Evolutionary conservation across 2,797 vertebrate genomes (phyloP).

Genomic region (Oryzias dopingdopingensis): DNA sequence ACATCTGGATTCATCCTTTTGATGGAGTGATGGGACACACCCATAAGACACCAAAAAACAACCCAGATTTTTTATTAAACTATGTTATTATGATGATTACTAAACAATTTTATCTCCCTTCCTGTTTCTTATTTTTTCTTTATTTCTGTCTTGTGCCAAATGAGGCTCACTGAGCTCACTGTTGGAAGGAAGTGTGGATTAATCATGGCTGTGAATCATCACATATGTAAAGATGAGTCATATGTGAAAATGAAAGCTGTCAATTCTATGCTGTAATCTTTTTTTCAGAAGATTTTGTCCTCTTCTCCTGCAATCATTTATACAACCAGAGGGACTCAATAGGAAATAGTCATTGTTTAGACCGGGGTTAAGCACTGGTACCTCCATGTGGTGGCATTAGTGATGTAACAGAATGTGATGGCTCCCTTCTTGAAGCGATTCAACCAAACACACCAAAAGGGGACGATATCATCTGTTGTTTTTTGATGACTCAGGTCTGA

Average conservation of each 20-base stretch:
- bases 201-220: constrained; percentile 56
- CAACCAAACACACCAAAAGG: constrained; percentile 5
- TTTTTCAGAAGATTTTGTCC: constrained; percentile 10
- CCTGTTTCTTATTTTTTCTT: constrained; percentile 10
- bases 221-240: constrained; percentile 53
- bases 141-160: constrained; percentile 30
- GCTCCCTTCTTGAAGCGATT: constrained; percentile 18
- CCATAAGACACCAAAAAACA: constrained; percentile 12
- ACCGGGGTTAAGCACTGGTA: constrained; percentile 24
- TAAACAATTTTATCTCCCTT: background rate
- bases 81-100: constrained; percentile 3
- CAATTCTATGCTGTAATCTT: constrained; percentile 15
- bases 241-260: constrained; percentile 19
- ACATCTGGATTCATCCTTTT: constrained; percentile 26
- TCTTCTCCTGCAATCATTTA: constrained; percentile 39
- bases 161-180: constrained; percentile 43
- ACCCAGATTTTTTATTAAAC: background rate
- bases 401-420: constrained; percentile 17
- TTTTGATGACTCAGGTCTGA: constrained; percentile 19
- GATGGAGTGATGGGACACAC: constrained; percentile 17
- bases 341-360: constrained; percentile 39
- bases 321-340: constrained; percentile 4
- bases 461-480: constrained; percentile 26
- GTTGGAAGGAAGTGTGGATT: constrained; percentile 38
- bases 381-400: background rate